Evolutionary conservation across 35 echinoderm and acorn worm genomes (phyloP), one percentile per base, ranked within the genome.

Genomic region (Heliocidaris erythrogramma): DNA sequence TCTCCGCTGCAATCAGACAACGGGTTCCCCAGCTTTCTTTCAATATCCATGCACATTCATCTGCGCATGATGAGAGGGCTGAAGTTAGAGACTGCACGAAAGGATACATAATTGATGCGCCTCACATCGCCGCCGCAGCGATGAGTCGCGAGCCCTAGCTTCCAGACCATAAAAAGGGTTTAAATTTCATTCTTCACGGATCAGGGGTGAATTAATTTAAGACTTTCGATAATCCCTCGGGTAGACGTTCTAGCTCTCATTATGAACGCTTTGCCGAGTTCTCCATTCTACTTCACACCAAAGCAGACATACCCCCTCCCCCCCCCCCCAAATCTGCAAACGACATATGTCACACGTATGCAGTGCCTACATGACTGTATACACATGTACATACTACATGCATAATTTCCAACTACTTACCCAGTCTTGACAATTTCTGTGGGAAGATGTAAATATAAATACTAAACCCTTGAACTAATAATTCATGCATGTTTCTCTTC

Each of bases 101-200:
- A 69, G 60, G 60, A 69, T 69, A 69, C 60, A 69, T 69, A 69
- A 69, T 69, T 69, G 60, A 69, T 69, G 60, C 60, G 17, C 17
- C 60, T 69, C 60, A 69, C 24, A 27, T 18, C 60, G 24, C 17
- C 24, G 17, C 14, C 17, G 60, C 17, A 4, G 17, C 14, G 60
- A 2, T 21, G 24, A 18, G 60, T 69, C 21, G 60, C 17, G 60
- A 21, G 60, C 60, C 60, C 24, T 6, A 69, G 60, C 16, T 69
- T 69, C 17, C 17, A 69, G 17, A 69, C 60, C 60, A 21, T 69
- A 69, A 69, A 21, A 52, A 52, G 60, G 60, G 60, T 17, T 69
- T 69, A 69, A 69, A 69, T 69, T 69, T 69, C 60, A 69, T 69
- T 69, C 60, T 69, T 69, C 60, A 69, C 24, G 60, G 60, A 69